Percentiles rank a stretch among this genome's conserved stretches.
phyloP scores from a whole-genome alignment of 2,113 vertebrate species.

The Erythrolamprus reginae region DNA sequence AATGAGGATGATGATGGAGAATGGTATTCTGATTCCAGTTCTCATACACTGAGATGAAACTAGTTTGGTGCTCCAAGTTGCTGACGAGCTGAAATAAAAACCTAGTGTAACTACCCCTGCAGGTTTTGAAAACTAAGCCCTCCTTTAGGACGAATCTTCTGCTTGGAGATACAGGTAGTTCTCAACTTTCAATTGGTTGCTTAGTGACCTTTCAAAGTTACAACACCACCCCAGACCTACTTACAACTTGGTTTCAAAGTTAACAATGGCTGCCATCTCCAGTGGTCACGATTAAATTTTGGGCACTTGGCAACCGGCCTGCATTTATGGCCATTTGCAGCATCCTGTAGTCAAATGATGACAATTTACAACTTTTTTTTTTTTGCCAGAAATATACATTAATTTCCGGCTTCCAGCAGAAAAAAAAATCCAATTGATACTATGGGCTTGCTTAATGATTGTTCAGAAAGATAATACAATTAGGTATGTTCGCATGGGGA shows the following conservation, averaged over 20 bases:
- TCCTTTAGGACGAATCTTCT: neutral
- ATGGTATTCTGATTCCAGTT: neutral
- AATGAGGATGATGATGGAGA: neutral
- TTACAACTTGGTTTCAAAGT: too few relatives aligned
- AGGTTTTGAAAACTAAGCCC: neutral
- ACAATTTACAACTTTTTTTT: too few relatives aligned
- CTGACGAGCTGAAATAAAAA: neutral
- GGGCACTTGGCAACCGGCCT: too few relatives aligned
- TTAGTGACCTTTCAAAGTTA: too few relatives aligned
- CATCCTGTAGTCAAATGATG: too few relatives aligned
- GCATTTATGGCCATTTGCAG: too few relatives aligned
- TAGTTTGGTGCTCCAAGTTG: neutral
- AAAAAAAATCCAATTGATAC: neutral
- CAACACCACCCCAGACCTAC: too few relatives aligned
- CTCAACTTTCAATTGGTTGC: too few relatives aligned
- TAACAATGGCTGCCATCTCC: too few relatives aligned
- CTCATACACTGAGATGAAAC: neutral
- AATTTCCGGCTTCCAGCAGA: neutral
- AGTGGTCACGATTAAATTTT: too few relatives aligned
- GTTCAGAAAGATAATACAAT: neutral
- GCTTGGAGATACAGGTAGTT: neutral
- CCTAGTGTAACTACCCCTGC: neutral
- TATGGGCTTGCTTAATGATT: neutral
- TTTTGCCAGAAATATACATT: neutral
- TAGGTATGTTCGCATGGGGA: neutral